phyloP scores from a whole-genome alignment of 2,113 vertebrate species.

The Marmota monax region DNA sequence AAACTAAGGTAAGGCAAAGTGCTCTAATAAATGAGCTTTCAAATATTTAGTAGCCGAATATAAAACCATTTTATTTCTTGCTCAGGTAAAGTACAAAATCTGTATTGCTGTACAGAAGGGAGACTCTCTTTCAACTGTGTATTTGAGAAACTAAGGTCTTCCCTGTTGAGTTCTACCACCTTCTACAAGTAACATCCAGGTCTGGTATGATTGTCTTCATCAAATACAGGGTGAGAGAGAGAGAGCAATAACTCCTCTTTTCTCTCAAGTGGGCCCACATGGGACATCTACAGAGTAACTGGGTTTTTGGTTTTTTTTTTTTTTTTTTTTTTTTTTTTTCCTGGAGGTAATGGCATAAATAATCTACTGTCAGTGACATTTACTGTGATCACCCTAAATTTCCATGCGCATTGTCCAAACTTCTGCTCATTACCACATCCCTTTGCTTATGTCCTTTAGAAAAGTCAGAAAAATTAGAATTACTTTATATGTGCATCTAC shows the following conservation, averaged over 20 bases:
- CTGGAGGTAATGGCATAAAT: neutral
- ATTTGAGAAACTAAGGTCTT: neutral
- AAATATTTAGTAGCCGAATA: neutral
- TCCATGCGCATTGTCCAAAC: neutral
- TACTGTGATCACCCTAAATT: neutral
- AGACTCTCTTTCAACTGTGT: neutral
- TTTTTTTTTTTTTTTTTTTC: neutral
- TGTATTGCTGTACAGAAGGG: neutral
- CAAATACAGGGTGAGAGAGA: neutral
- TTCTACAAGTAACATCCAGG: neutral
- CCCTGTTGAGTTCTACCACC: neutral
- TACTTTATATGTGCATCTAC: neutral
- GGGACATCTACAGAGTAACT: neutral
- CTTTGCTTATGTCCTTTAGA: neutral
- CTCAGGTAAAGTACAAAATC: neutral
- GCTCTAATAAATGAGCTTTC: neutral
- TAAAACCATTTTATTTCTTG: neutral
- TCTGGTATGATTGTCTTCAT: neutral
- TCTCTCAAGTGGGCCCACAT: neutral
- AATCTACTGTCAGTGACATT: neutral
- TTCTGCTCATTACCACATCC: too few species aligned
- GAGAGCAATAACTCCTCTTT: neutral
- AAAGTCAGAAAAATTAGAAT: neutral
- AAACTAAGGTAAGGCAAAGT: neutral
- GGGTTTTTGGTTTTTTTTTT: neutral